Evolutionary conservation across 2,888 invertebrate genomes (phyloP), one percentile per base, ranked within the genome.

Genomic region (Callosobruchus maculatus): DNA sequence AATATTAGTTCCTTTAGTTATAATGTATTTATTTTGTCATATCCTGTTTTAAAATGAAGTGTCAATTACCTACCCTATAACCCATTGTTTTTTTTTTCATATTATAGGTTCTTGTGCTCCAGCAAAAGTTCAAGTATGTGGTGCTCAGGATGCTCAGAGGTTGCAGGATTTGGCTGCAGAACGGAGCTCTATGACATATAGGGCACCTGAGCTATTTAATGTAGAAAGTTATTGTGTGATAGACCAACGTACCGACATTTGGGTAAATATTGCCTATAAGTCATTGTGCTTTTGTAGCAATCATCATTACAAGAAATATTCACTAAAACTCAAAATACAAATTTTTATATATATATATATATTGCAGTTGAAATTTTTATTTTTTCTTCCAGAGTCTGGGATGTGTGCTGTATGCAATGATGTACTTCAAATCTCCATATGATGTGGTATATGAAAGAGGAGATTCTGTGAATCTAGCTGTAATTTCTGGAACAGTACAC

Each of bases 171-270:
- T 92, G 72, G 96, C 96, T 0, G 94, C 94, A 71, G 95, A 96
- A 86, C 89, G 93, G 76, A 95, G 95, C 85, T 94, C 95, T 22
- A 96, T 97, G 93, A 92, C 95, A 2, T 97, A 95, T 84, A 88
- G 95, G 80, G 95, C 96, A 0, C 97, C 97, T 0, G 97, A 97
- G 86, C 87, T 97, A 71, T 97, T 97, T 83, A 93, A 93, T 80
- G 95, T 96, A 13, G 94, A 95, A 86, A 92, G 93, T 75, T 93
- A 94, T 82, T 92, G 93, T 81, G 91, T 92, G 81, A 91, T 97
- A 73, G 95, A 95, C 84, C 94, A 96, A 86, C 88, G 94, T 78
- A 94, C 94, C 66, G 96, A 97, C 87, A 93, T 96, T 83, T 97
- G 96, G 96, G 94, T 94, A 87, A 83, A 84, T 67, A 68, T 70